These are phyloP conservation scores for Peromyscus attwateri DNA, from an alignment of 2,797 vertebrate genomes.

Conservation along the genomic window DNA sequence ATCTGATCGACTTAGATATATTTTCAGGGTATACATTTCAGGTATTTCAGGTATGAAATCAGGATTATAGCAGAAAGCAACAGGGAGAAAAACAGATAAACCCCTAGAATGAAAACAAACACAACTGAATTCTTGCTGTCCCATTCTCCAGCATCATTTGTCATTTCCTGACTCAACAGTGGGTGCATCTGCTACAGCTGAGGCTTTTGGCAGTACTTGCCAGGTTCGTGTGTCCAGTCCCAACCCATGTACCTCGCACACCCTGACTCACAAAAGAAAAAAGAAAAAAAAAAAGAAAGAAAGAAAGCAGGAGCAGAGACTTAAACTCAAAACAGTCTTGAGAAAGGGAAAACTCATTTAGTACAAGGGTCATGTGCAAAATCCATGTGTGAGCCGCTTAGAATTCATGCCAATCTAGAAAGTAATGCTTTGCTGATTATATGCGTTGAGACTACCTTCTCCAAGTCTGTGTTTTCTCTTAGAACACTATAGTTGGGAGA, in stretches of 20 bases:
- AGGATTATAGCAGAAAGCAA: constrained; percentile 7
- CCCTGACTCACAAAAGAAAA: background rate
- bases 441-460: background rate
- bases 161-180: background rate
- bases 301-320: background rate
- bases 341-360: background rate
- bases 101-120: background rate
- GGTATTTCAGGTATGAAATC: background rate
- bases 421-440: background rate
- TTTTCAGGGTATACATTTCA: constrained; percentile 8
- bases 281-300: background rate
- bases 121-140: background rate
- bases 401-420: background rate
- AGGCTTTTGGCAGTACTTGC: background rate
- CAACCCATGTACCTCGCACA: background rate
- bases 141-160: background rate
- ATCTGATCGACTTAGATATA: background rate
- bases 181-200: background rate
- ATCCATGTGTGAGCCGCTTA: background rate
- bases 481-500: background rate
- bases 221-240: background rate
- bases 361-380: background rate
- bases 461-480: background rate
- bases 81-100: background rate
- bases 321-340: background rate